Conservation (phyloP, 1,140 invertebrate species). For the Sminthurides bifidus region DNA sequence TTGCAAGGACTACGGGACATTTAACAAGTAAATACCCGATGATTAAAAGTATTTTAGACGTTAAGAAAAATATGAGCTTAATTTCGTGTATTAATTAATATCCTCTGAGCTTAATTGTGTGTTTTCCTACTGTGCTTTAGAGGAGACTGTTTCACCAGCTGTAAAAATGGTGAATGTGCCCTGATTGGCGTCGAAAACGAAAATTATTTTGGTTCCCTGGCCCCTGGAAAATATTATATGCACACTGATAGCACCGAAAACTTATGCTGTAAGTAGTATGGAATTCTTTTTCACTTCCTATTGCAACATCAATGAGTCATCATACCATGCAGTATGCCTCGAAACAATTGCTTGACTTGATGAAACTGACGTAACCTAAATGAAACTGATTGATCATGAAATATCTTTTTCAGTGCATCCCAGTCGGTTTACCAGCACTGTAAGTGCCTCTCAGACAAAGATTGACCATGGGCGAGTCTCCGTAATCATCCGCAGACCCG, state of each 20-base stretch:
- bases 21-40: slow-evolving; percentile 9
- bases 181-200: slow-evolving; percentile 6
- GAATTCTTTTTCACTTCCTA: too few relatives aligned
- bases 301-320: too few relatives aligned
- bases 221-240: not conserved
- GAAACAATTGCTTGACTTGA: too few relatives aligned
- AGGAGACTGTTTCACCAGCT: slow-evolving; percentile 9
- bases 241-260: not conserved
- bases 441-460: not conserved
- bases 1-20: slow-evolving; percentile 1
- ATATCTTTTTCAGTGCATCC: too few relatives aligned
- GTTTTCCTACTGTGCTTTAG: slow-evolving; percentile 2
- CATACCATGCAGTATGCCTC: too few relatives aligned
- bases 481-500: not conserved
- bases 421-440: not conserved
- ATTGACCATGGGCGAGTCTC: not conserved
- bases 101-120: too few relatives aligned
- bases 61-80: not conserved
- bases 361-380: too few relatives aligned
- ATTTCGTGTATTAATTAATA: too few relatives aligned
- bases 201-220: not conserved
- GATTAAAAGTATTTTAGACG: not conserved
- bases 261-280: slow-evolving; percentile 3
- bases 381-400: too few relatives aligned
- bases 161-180: slow-evolving; percentile 3